Evolutionary conservation across 2,888 invertebrate species (phyloP).

Genomic region (Scotopteryx bipunctaria): DNA sequence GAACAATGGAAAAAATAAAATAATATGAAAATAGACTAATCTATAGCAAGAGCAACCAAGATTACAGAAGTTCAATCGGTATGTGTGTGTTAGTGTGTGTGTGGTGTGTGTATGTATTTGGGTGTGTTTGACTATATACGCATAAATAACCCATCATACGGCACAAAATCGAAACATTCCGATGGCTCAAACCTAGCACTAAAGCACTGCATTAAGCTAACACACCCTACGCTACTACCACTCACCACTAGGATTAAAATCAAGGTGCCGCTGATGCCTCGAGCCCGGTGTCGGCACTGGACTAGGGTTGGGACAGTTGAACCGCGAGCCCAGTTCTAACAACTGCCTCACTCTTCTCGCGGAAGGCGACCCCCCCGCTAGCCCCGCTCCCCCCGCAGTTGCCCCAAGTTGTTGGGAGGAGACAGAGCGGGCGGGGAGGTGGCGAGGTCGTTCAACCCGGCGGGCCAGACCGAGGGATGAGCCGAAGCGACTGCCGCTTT

Average conservation of each 20-base stretch:
- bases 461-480: conserved; percentile 81
- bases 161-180: too few relatives aligned
- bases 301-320: conserved; percentile 86
- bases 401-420: conserved; percentile 88
- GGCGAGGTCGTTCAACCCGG: conserved; percentile 75
- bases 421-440: conserved; percentile 89
- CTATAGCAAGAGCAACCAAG: too few relatives aligned
- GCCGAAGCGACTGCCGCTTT: conserved; percentile 85
- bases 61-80: not conserved
- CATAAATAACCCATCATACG: too few relatives aligned
- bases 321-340: conserved; percentile 86
- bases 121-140: too few relatives aligned
- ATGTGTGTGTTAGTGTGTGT: too few relatives aligned
- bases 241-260: conserved; percentile 94
- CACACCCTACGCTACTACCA: conserved; percentile 25
- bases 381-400: conserved; percentile 48
- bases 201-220: not conserved
- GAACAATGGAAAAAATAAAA: too few relatives aligned
- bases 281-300: conserved; percentile 91
- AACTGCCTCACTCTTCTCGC: conserved; percentile 92
- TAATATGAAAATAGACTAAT: too few relatives aligned
- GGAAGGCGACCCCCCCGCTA: conserved; percentile 85
- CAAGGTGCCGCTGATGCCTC: conserved; percentile 90
- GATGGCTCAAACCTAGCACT: too few relatives aligned
- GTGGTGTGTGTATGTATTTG: too few relatives aligned